Evolutionary conservation across 2,888 invertebrate genomes (phyloP).

Genomic region (Colletes collaris): DNA sequence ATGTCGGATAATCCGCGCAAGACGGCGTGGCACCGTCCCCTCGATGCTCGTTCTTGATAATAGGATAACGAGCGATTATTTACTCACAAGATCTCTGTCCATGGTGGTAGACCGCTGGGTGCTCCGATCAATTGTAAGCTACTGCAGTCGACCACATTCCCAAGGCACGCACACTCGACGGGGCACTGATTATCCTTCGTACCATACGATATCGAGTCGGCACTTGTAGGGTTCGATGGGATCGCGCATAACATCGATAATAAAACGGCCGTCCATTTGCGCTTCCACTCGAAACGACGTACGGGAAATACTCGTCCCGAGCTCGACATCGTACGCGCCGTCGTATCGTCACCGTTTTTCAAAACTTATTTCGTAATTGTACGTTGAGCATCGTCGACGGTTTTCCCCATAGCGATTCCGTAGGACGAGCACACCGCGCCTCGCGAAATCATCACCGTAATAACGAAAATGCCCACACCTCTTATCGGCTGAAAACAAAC

Average conservation of each 20-base stretch:
- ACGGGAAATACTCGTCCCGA: conserved; percentile 45
- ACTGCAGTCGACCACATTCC: conserved; percentile 79
- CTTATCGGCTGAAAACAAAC: conserved; percentile 76
- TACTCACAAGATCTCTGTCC: conserved; percentile 81
- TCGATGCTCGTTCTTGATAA: conserved; percentile 26
- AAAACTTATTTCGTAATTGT: conserved; percentile 46
- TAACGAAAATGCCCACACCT: conserved; percentile 62
- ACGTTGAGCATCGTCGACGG: conserved; percentile 7
- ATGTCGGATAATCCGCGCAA: neutral
- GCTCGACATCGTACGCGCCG: conserved; percentile 63
- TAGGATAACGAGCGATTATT: conserved; percentile 45
- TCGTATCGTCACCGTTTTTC: conserved; percentile 28
- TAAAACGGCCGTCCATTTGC: conserved; percentile 37
- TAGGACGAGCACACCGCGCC: conserved; percentile 46
- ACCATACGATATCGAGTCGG: conserved; percentile 37
- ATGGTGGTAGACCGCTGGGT: conserved; percentile 80
- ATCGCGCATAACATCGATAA: conserved; percentile 38
- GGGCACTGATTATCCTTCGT: conserved; percentile 74
- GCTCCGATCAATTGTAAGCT: conserved; percentile 75
- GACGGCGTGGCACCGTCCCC: neutral
- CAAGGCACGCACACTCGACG: conserved; percentile 80
- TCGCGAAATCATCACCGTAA: conserved; percentile 63
- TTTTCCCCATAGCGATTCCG: conserved; percentile 56
- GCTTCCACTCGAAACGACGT: conserved; percentile 51
- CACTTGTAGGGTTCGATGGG: conserved; percentile 36